Percentiles rank a stretch among this genome's conserved stretches.
phyloP scores from a whole-genome alignment of 2,797 vertebrate species.

The Sebastolobus alascanus region DNA sequence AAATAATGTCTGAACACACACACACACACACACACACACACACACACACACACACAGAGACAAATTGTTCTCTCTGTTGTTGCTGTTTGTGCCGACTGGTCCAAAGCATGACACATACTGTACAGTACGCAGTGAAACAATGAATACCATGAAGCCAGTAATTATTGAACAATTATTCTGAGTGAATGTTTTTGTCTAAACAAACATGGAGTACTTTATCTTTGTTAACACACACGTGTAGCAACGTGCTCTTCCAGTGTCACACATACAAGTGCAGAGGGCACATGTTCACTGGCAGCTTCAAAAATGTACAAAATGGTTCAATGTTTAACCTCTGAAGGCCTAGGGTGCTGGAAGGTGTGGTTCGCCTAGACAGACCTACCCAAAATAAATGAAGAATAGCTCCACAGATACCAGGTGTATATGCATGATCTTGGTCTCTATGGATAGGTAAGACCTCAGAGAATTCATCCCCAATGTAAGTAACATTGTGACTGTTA shows the following conservation, averaged over 20 bases:
- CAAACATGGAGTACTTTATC: constrained; percentile 3
- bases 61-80: neutral
- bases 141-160: neutral
- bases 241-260: neutral
- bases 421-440: too few species aligned
- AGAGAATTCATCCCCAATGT: too few species aligned
- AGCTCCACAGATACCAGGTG: too few species aligned
- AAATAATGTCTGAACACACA: neutral
- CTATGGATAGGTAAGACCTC: too few species aligned
- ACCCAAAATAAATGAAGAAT: too few species aligned
- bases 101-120: constrained; percentile 10
- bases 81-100: constrained; percentile 1
- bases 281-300: neutral
- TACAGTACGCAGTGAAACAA: neutral
- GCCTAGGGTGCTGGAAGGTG: too few species aligned
- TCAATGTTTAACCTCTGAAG: too few species aligned
- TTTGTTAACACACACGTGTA: constrained; percentile 2
- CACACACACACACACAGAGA: neutral
- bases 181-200: constrained; percentile 17
- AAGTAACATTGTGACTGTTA: too few species aligned
- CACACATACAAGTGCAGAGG: neutral
- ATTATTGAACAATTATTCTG: constrained; percentile 11
- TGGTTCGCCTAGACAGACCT: too few species aligned
- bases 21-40: neutral
- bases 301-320: too few species aligned